phyloP scores from a whole-genome alignment of 2,113 vertebrate species.

The Rynchops niger region DNA sequence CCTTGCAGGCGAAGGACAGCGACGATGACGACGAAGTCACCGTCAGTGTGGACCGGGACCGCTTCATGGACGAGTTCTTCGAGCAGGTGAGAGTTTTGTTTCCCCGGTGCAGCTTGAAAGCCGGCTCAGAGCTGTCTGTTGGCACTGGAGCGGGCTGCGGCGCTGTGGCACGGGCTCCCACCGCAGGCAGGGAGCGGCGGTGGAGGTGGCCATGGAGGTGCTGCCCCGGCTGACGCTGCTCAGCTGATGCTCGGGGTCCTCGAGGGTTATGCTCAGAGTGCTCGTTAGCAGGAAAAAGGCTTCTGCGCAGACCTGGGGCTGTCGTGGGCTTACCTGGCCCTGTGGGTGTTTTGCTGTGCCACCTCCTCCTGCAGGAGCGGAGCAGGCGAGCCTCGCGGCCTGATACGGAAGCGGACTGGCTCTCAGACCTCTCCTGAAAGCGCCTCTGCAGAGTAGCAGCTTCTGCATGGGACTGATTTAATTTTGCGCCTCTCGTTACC shows the following conservation, averaged over 20 bases:
- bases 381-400: neutral
- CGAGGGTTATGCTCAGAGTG: accelerated
- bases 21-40: constrained; percentile 84
- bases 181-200: accelerated
- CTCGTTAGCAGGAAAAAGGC: neutral
- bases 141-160: neutral
- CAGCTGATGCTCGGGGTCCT: neutral
- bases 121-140: neutral
- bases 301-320: neutral
- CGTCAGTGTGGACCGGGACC: constrained; percentile 81
- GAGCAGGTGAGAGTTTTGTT: constrained; percentile 78
- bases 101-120: neutral
- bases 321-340: neutral
- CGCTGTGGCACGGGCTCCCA: neutral
- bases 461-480: constrained; percentile 3
- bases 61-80: constrained; percentile 87
- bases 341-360: neutral
- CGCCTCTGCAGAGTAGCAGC: constrained; percentile 6
- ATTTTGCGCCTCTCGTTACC: constrained; percentile 17
- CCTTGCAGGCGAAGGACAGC: constrained; percentile 80
- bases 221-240: neutral
- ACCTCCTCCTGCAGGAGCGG: neutral
- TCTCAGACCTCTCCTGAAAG: neutral
- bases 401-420: accelerated
- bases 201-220: neutral